Conservation (phyloP, 2,888 invertebrate genomes). For the Melinopterus prodromus region DNA sequence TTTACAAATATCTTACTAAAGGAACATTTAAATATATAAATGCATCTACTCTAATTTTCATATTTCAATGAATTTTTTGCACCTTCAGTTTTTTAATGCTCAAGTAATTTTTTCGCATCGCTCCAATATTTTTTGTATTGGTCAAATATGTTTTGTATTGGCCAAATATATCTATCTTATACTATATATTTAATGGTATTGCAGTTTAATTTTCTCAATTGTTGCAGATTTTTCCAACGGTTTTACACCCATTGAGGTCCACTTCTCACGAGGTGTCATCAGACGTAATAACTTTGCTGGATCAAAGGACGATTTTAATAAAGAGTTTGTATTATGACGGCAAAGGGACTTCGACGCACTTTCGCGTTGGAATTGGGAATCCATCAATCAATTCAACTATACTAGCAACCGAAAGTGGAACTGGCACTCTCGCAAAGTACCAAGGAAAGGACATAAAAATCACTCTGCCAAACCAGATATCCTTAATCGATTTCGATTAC, state of each 20-base stretch:
- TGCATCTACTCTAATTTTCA: no score
- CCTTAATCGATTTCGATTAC: constrained; percentile 47
- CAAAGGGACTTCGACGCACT: constrained; percentile 41
- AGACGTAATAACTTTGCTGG: constrained; percentile 46
- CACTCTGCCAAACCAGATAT: constrained; percentile 43
- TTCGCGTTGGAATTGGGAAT: constrained; percentile 47
- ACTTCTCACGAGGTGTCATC: constrained; percentile 41
- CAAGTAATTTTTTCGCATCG: no score
- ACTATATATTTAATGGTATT: background rate
- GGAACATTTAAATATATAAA: no score
- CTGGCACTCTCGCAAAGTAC: constrained; percentile 38
- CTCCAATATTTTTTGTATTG: no score
- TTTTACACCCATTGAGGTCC: constrained; percentile 33
- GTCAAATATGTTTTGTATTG: no score
- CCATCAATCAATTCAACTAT: constrained; percentile 36
- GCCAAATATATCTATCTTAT: background rate
- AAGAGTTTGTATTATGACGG: constrained; percentile 46
- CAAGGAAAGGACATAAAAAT: constrained; percentile 46
- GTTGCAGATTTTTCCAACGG: constrained; percentile 30
- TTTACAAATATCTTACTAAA: no score
- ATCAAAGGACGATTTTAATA: constrained; percentile 48
- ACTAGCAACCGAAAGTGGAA: constrained; percentile 44
- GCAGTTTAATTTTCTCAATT: constrained; percentile 6
- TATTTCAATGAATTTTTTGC: no score
- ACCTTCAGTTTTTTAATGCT: no score